Evolutionary conservation across 2,888 invertebrate species (phyloP), one percentile per base, ranked within the genome.

Genomic region (Branchipolynoe longqiensis): DNA sequence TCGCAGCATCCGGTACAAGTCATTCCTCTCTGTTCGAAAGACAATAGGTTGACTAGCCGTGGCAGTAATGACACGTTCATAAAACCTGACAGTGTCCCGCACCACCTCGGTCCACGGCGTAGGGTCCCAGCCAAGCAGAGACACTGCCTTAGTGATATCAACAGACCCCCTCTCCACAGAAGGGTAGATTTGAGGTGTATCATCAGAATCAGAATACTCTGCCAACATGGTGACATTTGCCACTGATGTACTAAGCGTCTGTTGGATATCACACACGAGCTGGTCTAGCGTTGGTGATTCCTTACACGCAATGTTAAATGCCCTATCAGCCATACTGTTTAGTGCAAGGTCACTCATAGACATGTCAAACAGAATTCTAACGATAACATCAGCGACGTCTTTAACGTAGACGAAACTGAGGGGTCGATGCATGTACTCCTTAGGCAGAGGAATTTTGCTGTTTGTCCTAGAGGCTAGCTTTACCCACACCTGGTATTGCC

Each of bases 41-140:
- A 12, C 31, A 31, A 31, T 1, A 8, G 8, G 36, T 33, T 14
- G 2, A 6, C 38, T 33, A 18, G 33, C 3, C 1, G 69, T 3
- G 0, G 33, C 4, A 14, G 33, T 8, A 18, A 6, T 36, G 38
- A 69, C 38, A 87, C 86, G 90, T 89, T 58, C 90, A 83, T 22
- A 90, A 58, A 86, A 96, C 95, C 91, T 96, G 96, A 31, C 40
- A 36, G 62, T 62, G 14, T 73, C 38, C 56, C 73, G 40, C 22
- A 59, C 73, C 1, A 73, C 84, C 36, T 48, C 78, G 38, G 85
- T 58, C 64, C 91, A 91, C 0, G 91, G 87, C 0, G 93, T 93
- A 0, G 94, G 93, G 12, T 89, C 87, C 91, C 93, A 94, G 40
- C 89, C 89, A 0, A 94, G 88, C 28, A 89, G 58, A 2, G 88